These are phyloP conservation scores for Mionectes macconnelli DNA, from an alignment of 2,113 vertebrate species.

Conservation along the genomic window DNA sequence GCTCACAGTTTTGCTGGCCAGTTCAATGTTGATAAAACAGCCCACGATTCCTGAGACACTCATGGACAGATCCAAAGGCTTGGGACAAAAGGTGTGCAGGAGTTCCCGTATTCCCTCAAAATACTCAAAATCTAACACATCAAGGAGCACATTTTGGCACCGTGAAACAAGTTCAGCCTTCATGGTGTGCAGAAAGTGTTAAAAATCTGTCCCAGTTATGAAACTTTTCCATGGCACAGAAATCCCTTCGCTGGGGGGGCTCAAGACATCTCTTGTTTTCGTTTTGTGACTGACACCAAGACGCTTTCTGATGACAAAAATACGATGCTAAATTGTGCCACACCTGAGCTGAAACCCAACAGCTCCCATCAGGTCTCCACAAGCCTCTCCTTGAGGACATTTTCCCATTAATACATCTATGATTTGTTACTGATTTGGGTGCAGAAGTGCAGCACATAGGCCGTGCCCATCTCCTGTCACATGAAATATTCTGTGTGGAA, in stretches of 20 bases:
- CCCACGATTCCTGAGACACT: neutral
- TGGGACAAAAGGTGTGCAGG: too few relatives aligned
- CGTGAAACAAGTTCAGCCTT: neutral
- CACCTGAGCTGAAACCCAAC: neutral
- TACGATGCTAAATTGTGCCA: neutral
- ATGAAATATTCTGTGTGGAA: neutral
- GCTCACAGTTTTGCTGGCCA: neutral
- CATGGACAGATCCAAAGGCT: neutral
- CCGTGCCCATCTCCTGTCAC: neutral
- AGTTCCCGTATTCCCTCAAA: neutral
- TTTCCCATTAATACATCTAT: neutral
- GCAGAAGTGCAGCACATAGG: neutral
- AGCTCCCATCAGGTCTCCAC: neutral
- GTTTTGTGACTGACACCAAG: neutral
- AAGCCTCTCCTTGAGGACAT: neutral
- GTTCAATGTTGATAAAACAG: accelerated
- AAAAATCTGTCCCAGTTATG: neutral
- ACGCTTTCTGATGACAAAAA: neutral
- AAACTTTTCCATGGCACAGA: neutral
- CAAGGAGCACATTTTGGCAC: neutral
- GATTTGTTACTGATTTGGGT: neutral
- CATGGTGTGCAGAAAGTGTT: accelerated
- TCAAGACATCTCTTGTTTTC: neutral
- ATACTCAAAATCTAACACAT: neutral
- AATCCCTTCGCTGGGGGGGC: accelerated